Base-by-base conservation (phyloP, 2,113 vertebrate species). In the Leuciscus idus region DNA sequence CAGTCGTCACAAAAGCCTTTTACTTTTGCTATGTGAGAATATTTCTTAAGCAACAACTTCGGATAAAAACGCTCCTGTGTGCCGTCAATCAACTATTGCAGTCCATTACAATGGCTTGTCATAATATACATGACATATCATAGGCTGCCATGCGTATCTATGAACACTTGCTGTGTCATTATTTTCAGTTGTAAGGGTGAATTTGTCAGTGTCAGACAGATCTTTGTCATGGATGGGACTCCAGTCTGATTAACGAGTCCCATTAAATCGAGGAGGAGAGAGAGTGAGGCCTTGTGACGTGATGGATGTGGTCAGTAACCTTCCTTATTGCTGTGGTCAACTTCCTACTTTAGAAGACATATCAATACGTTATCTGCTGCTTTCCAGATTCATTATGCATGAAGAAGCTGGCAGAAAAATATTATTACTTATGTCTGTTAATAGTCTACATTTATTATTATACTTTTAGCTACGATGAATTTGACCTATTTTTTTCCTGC, bases 251-350 rank as follows among this genome's bases (percentile, higher is more conserved):
- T 73, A 86, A 86, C 77, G 84, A 86, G 64, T 48, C 15, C 68
- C 75, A 80, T 88, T 86, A 86, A 33, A 61, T 11, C 9, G 7
- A 62, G 11, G 77, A 39, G 13, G 61, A 8, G 2, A 21, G 48
- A 64, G 13, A 11, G 36, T 52, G 28, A 81, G 57, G 13, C 26
- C 55, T 84, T 57, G 46, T 68, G 79, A 19, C 36, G 43, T 88
- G 87, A 88, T 84, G 52, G 87, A 88, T 88, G 48, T 81, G 81
- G 68, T 86, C 85, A 68, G 82, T 72, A 46, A 28, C n/a, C 77
- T 61, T 88, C 59, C 36, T 84, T 81, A 81, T 83, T 83, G 62
- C 75, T 75, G 52, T 61, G 36, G 33, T 80, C 85, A 80, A 77
- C 28, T 77, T 84, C 48, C 57, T 36, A 57, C 72, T 30, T 73